phyloP scores from a whole-genome alignment of 1,140 invertebrate species.

The Notospermus geniculatus region DNA sequence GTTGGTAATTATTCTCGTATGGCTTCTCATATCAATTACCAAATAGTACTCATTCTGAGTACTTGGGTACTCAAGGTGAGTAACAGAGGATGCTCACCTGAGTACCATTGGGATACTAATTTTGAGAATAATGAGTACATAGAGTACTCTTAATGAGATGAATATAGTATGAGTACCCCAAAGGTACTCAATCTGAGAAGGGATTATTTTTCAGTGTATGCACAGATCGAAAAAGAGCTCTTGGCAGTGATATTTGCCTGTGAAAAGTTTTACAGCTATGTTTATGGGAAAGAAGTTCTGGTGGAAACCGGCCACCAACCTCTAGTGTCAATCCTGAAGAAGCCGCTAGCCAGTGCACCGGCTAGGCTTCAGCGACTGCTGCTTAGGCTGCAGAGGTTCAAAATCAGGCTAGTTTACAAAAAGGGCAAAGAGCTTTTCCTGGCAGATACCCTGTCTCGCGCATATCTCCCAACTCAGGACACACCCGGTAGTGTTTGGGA shows the following conservation, averaged over 20 bases:
- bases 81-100: too few species aligned
- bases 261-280: slow-evolving; percentile 59
- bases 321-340: slow-evolving; percentile 33
- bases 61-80: too few species aligned
- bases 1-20: too few species aligned
- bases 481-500: too few species aligned
- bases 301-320: slow-evolving; percentile 49
- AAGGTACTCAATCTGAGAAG: too few species aligned
- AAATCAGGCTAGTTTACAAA: slow-evolving; percentile 21
- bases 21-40: too few species aligned
- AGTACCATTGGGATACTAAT: too few species aligned
- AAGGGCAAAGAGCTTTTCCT: slow-evolving; percentile 21
- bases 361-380: slow-evolving; percentile 35
- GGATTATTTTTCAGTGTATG: too few species aligned
- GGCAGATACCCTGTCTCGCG: slow-evolving; percentile 20
- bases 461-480: neutral
- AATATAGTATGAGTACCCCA: too few species aligned
- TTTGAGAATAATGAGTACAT: too few species aligned
- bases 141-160: too few species aligned
- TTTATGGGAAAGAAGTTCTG: slow-evolving; percentile 47
- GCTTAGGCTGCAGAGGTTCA: slow-evolving; percentile 29
- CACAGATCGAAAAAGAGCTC: slow-evolving; percentile 61
- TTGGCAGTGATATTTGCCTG: slow-evolving; percentile 58
- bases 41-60: too few species aligned
- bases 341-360: slow-evolving; percentile 25